Percentiles rank a stretch among this genome's conserved stretches.
These are phyloP conservation scores for Linurgus olivaceus DNA, from an alignment of 2,797 vertebrate species.

Conservation along the genomic window DNA sequence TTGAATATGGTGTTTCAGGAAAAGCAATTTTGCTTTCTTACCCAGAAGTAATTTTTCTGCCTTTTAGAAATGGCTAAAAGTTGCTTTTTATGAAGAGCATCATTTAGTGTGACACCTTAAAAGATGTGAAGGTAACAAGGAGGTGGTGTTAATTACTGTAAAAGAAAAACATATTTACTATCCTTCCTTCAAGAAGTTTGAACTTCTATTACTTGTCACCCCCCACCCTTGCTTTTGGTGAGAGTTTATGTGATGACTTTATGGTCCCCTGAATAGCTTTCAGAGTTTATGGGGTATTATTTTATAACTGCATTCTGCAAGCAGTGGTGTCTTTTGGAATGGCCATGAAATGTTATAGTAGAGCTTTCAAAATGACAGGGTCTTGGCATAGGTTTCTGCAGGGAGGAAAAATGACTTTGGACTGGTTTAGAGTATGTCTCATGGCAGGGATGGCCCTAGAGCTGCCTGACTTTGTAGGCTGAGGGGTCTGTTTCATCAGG, in stretches of 20 bases:
- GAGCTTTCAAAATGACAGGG: background rate
- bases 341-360: background rate
- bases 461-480: background rate
- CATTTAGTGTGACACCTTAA: background rate
- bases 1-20: background rate
- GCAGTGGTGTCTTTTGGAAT: background rate
- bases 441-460: background rate
- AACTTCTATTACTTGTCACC: background rate
- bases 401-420: background rate
- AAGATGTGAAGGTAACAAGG: background rate
- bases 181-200: background rate
- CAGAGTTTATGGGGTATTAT: conserved; percentile 13
- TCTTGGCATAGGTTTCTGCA: background rate
- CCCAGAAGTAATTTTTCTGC: background rate
- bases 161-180: background rate
- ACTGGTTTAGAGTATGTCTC: background rate
- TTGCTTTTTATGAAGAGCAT: background rate
- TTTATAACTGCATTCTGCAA: conserved; percentile 30
- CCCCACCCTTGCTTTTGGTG: background rate
- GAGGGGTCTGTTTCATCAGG: background rate
- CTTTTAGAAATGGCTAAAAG: background rate
- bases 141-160: background rate
- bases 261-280: conserved; percentile 1
- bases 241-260: background rate
- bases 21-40: background rate